These are phyloP conservation scores for Gymnothorax javanicus DNA, from an alignment of 2,797 vertebrate genomes.

Conservation along the genomic window DNA sequence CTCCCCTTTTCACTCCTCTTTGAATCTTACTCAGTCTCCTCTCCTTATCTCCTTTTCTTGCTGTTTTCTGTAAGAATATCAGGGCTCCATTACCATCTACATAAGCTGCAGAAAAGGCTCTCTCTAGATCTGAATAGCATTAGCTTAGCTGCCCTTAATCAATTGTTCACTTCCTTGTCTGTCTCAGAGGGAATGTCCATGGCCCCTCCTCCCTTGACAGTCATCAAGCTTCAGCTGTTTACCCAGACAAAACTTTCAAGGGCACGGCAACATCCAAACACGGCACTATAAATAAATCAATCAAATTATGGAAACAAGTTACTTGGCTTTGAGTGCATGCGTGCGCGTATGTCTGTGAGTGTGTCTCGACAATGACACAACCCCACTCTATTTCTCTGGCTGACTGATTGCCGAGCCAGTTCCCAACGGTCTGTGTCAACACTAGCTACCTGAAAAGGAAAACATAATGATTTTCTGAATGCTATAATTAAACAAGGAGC, in stretches of 20 bases:
- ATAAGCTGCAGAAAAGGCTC: neutral
- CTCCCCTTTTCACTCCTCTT: neutral
- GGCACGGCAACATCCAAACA: neutral
- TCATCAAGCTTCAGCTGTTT: neutral
- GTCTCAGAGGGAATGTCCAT: neutral
- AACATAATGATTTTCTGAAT: slow-evolving; percentile 33
- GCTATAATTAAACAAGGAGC: slow-evolving; percentile 34
- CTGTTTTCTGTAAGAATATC: neutral
- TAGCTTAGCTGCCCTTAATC: neutral
- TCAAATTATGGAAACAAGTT: slow-evolving; percentile 8
- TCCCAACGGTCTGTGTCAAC: slow-evolving; percentile 13
- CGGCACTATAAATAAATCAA: neutral
- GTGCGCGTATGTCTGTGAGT: neutral
- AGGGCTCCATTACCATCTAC: neutral
- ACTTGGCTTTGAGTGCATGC: slow-evolving; percentile 1
- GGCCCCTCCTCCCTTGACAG: neutral
- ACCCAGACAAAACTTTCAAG: neutral
- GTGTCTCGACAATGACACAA: neutral
- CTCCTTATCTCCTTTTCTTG: neutral
- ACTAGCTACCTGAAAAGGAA: slow-evolving; percentile 28
- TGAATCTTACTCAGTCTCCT: neutral
- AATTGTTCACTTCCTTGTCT: neutral
- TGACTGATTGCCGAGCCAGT: slow-evolving; percentile 14
- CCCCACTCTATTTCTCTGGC: neutral
- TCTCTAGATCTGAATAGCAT: neutral